phyloP scores from a whole-genome alignment of 1,140 invertebrate genomes.

The Ips typographus region DNA sequence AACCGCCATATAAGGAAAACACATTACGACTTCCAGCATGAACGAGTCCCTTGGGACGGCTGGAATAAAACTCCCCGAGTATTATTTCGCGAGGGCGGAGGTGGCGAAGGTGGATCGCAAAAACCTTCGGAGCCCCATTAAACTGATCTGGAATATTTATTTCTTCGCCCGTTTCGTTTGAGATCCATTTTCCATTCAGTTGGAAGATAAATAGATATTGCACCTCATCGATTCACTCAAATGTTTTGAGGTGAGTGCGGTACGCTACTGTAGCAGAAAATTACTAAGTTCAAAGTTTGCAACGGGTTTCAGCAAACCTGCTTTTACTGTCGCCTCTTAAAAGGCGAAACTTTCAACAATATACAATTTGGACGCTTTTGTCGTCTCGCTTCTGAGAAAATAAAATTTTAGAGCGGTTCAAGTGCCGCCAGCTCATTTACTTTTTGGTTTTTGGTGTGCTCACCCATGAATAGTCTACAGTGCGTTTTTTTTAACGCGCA shows the following conservation, averaged over 20 bases:
- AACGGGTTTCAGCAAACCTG: constrained; percentile 1
- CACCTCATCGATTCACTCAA: too few relatives aligned
- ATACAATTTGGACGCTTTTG: constrained; percentile 7
- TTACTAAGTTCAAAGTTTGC: not conserved
- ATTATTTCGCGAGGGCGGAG: constrained; percentile 11
- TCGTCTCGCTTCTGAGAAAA: constrained; percentile 6
- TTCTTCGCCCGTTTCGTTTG: not conserved
- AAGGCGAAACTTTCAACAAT: constrained; percentile 8
- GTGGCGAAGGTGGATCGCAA: not conserved
- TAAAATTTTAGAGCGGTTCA: constrained; percentile 5
- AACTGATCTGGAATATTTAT: constrained; percentile 16
- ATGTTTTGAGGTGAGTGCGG: too few relatives aligned
- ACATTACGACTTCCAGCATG: constrained; percentile 50
- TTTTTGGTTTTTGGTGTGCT: not conserved
- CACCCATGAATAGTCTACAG: too few relatives aligned
- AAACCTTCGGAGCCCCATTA: constrained; percentile 8
- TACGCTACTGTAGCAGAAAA: not conserved
- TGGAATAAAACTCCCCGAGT: constrained; percentile 15
- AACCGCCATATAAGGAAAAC: constrained; percentile 51
- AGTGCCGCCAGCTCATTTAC: constrained; percentile 3
- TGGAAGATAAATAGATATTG: too few relatives aligned
- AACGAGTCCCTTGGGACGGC: constrained; percentile 46
- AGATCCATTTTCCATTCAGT: too few relatives aligned
- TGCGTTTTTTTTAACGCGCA: too few relatives aligned
- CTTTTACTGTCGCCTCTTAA: constrained; percentile 8